Base-by-base conservation (phyloP, 2,797 vertebrate species). In the Danio kyathit region DNA sequence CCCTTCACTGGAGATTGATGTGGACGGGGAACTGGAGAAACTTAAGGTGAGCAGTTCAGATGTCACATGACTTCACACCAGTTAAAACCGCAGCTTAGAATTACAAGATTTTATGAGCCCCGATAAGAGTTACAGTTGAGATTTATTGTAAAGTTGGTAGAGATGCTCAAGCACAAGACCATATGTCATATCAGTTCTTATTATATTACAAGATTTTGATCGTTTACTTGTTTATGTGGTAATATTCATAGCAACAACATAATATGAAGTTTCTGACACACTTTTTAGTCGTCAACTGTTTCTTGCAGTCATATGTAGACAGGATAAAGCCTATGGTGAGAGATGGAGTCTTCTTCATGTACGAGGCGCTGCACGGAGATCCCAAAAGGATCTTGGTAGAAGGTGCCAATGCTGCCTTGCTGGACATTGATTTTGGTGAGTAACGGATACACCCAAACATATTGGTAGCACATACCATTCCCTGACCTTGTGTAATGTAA, bases 341-440 rank as follows among this genome's bases (percentile, higher is more conserved):
- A 87, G 98, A 99, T 79, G 98, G 98, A 1, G 97, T 99, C 86
- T 96, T 97, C 92, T 99, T 95, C 92, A 96, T 99, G 92, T 95
- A 99, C 56, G 94, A 99, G 88, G 98, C 97, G 85, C 95, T 99
- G 4, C 97, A 98, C 64, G 97, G 97, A 49, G 93, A 96, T 74
- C 93, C 96, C 14, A 97, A 97, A 94, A 99, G 96, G 88, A 99
- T 99, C 89, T 92, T 99, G 88, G 98, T 99, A 87, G 98, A 99
- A 91, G 98, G 98, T 79, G 98, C 98, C 87, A 99, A 99, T 67
- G 97, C 98, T 72, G 97, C 97, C 0, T 92, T 99, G 16, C 91
- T 99, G 88, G 98, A 99, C 92, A 99, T 99, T 71, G 97, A 99
- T 92, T 99, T 99, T 86, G 98, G 98, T 99, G 91, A 91, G 97